phyloP scores from a whole-genome alignment of 1,140 invertebrate species.

The Coenobita brevimanus region DNA sequence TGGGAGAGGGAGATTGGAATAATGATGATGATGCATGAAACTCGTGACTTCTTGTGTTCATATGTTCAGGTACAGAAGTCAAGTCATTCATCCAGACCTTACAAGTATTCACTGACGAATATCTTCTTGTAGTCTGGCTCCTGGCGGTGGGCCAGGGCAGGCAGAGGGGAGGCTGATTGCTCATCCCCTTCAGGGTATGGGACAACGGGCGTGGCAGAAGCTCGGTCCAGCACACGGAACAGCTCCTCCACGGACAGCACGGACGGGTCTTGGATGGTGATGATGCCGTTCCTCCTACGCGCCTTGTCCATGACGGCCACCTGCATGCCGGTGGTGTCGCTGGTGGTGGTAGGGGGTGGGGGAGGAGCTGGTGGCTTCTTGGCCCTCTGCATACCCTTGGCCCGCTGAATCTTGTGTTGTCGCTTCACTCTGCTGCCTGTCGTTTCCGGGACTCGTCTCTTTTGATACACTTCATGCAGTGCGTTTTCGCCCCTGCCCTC shows the following conservation, averaged over 20 bases:
- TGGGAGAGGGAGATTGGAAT: no score
- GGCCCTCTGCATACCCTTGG: slow-evolving; percentile 62
- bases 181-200: slow-evolving; percentile 30
- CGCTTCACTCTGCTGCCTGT: slow-evolving; percentile 57
- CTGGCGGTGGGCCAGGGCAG: neutral
- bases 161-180: neutral
- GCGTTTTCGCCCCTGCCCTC: slow-evolving; percentile 46
- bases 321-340: slow-evolving; percentile 34
- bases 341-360: neutral
- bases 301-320: slow-evolving; percentile 65
- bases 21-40: no score
- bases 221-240: slow-evolving; percentile 66
- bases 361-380: neutral
- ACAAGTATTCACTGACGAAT: slow-evolving; percentile 68
- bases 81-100: neutral
- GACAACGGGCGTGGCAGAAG: slow-evolving; percentile 22
- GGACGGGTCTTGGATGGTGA: slow-evolving; percentile 68
- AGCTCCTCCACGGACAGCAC: slow-evolving; percentile 67
- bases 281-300: slow-evolving; percentile 65
- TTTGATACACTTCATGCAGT: slow-evolving; percentile 67
- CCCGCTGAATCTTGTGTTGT: slow-evolving; percentile 68
- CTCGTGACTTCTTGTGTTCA: neutral
- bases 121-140: slow-evolving; percentile 64
- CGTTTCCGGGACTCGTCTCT: slow-evolving; percentile 56
- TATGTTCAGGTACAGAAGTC: neutral